Evolutionary conservation across 2,113 vertebrate species (phyloP), one percentile per base, ranked within the genome.

Genomic region (Zosterops hypoxanthus): DNA sequence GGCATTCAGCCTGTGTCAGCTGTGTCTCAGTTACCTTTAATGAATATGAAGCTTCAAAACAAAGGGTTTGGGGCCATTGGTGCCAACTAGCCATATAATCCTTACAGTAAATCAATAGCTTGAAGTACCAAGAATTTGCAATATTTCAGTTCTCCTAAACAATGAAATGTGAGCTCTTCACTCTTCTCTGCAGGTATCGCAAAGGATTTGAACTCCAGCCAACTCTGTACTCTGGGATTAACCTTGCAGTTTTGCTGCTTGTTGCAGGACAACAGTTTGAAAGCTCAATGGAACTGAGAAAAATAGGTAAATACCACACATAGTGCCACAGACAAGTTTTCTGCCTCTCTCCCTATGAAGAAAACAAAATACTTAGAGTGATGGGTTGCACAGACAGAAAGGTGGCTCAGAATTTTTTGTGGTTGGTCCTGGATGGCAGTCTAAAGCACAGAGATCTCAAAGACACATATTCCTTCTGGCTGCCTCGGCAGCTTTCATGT

Each of bases 161-260:
- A 52, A 8, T 36, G 19, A 86, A 12, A 39, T 72, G 18, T 65
- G 56, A 81, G 28, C 55, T 94, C 73, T 79, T 71, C 47, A 75
- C 69, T 87, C 20, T 90, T 96, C 41, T 88, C 90, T 88, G 55
- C 84, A 99, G 99, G 99, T 99, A 99, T 96, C 98, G 98, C 61
- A 99, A 99, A 97, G 99, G 99, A 4, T 99, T 99, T 95, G 99
- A 99, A 72, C 98, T 99, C 65, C 99, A 99, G 96, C 98, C 99
- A n/a, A 99, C 99, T 23, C 98, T 99, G 3, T 99, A 99, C 97
- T 99, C 99, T 7, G 99, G 99, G 71, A 99, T 99, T 96, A 99
- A 99, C 88, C 98, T 99, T 77, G 98, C 99, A 6, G 98, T 99
- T 87, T 97, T 99, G 86, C 98, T 99, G 64, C 98, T 99, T 64